Evolutionary conservation across 1,140 invertebrate species (phyloP).

Genomic region (Micrasema minimum): DNA sequence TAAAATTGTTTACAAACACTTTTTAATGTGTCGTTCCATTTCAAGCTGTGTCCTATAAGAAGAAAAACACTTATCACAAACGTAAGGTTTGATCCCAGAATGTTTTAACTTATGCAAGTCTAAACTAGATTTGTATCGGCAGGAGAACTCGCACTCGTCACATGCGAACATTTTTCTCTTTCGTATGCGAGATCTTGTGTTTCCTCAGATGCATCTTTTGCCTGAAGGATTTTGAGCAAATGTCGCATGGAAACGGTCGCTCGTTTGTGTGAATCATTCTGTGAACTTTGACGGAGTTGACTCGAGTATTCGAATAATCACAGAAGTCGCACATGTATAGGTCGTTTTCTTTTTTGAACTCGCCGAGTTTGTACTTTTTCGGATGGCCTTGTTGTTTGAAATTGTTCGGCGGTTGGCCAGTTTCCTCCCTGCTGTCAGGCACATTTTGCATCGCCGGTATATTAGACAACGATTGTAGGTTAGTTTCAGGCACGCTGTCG

Average conservation of each 20-base stretch:
- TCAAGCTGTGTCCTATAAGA: constrained; percentile 20
- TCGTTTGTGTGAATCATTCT: constrained; percentile 20
- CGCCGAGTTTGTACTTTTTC: constrained; percentile 8
- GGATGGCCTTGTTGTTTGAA: constrained; percentile 2
- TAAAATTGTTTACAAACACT: constrained; percentile 5
- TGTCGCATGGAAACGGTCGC: constrained; percentile 15
- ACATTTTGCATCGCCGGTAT: too few species aligned
- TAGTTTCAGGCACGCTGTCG: too few species aligned
- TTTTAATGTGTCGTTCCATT: constrained; percentile 21
- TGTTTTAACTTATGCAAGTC: constrained; percentile 21
- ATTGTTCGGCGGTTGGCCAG: too few species aligned
- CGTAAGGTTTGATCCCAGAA: constrained; percentile 11
- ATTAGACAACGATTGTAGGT: too few species aligned
- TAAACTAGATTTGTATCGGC: constrained; percentile 13
- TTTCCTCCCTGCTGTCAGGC: too few species aligned
- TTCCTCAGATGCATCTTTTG: constrained; percentile 24
- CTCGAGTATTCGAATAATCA: constrained; percentile 10
- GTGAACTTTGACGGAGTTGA: constrained; percentile 25
- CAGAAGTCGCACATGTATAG: constrained; percentile 21
- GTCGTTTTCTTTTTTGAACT: constrained; percentile 31
- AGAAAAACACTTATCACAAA: constrained; percentile 15
- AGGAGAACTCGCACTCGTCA: constrained; percentile 13
- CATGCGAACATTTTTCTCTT: constrained; percentile 29
- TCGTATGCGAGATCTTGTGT: constrained; percentile 26
- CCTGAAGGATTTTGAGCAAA: constrained; percentile 11